Evolutionary conservation across 2,888 invertebrate species (phyloP).

Genomic region (Syrphus vitripennis): DNA sequence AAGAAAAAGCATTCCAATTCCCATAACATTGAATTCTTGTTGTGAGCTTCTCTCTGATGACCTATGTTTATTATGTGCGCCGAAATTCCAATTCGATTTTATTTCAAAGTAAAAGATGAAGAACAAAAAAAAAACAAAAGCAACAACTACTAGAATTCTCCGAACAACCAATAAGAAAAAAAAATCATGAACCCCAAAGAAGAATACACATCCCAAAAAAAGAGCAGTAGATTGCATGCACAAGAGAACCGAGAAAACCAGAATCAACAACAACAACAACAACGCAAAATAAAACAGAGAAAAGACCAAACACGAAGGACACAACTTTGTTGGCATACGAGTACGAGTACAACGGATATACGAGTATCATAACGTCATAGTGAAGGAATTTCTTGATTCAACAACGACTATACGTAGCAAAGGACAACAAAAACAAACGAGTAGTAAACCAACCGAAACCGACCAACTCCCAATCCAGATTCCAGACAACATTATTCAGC

Average conservation of each 20-base stretch:
- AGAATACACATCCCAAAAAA: not conserved
- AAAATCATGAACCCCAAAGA: not conserved
- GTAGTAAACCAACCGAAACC: not conserved
- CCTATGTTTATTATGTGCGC: not conserved
- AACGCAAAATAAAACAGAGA: not conserved
- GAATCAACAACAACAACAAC: not conserved
- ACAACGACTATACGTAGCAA: no score
- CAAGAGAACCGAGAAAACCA: not conserved
- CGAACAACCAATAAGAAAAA: not conserved
- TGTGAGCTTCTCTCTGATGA: not conserved
- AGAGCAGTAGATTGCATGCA: not conserved
- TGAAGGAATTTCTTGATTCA: conserved; percentile 40
- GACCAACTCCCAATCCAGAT: conserved; percentile 42
- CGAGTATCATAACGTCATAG: conserved; percentile 50
- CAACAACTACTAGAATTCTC: not conserved
- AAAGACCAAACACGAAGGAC: conserved; percentile 11
- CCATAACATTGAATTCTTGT: not conserved
- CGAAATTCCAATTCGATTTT: conserved; percentile 19
- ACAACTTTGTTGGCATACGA: conserved; percentile 1
- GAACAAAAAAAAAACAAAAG: conserved; percentile 2
- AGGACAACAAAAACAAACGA: conserved; percentile 32
- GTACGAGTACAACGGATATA: not conserved
- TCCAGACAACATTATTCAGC: conserved; percentile 29
- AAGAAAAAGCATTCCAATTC: not conserved
- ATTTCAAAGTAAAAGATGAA: no score